Conservation (phyloP, 2,888 invertebrate species). For the Chrysolina oricalcia region DNA sequence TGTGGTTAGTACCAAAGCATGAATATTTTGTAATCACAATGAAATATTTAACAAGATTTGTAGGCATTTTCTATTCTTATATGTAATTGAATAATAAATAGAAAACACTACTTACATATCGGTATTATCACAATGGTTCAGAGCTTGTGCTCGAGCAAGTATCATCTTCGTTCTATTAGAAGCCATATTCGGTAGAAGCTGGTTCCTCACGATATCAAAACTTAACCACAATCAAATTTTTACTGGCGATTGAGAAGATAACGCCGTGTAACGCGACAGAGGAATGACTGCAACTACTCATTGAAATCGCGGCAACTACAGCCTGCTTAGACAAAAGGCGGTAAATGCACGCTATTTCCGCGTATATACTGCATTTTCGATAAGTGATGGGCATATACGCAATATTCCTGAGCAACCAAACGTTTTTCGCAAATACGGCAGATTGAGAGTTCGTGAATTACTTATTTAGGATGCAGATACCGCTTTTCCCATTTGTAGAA, state of each 20-base stretch:
- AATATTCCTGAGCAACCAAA: conserved; percentile 13
- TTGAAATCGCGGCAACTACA: conserved; percentile 4
- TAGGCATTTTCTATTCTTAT: not conserved
- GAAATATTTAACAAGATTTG: not conserved
- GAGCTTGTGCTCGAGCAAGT: conserved; percentile 15
- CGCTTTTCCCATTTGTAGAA: conserved; percentile 1
- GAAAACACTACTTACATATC: not conserved
- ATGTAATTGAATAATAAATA: too few relatives aligned
- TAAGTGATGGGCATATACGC: conserved; percentile 17
- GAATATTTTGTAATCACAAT: not conserved
- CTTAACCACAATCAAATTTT: too few relatives aligned
- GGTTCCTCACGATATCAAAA: too few relatives aligned
- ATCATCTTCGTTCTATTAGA: conserved; percentile 4
- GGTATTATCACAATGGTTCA: not conserved
- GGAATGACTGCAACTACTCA: too few relatives aligned
- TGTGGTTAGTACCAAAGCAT: not conserved
- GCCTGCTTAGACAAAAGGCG: conserved; percentile 13
- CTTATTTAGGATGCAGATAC: conserved; percentile 25
- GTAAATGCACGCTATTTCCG: conserved; percentile 6
- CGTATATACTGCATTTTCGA: conserved; percentile 18
- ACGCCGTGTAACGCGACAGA: too few relatives aligned
- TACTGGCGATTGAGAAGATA: too few relatives aligned
- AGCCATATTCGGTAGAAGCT: conserved; percentile 1
- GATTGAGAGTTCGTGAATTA: conserved; percentile 8
- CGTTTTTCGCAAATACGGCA: conserved; percentile 11